These are phyloP conservation scores for Hymenopus coronatus DNA, from an alignment of 2,888 invertebrate species.

Conservation along the genomic window DNA sequence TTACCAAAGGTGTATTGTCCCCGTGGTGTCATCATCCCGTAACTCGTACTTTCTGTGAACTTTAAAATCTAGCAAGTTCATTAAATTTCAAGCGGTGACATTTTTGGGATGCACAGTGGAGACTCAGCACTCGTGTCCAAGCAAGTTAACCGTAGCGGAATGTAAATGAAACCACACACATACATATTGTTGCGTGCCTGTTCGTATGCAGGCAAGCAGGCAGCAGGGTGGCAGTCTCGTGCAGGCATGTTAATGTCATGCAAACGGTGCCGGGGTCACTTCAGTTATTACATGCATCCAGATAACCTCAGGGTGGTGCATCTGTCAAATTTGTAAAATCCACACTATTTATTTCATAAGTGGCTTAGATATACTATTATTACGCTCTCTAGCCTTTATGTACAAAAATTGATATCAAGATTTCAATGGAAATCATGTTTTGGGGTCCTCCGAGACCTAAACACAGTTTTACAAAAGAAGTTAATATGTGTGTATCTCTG, in stretches of 20 bases:
- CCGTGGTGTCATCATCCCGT: no score
- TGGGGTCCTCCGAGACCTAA: no score
- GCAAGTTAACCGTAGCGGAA: not conserved
- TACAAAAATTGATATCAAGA: no score
- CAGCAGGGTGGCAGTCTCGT: not conserved
- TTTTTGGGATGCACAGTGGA: not conserved
- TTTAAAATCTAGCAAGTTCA: not conserved
- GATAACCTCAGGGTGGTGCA: no score
- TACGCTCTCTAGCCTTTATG: no score
- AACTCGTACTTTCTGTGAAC: not conserved
- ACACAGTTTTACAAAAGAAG: no score
- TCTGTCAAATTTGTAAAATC: no score
- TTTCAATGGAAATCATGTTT: no score
- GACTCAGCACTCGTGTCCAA: not conserved
- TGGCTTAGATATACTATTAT: no score
- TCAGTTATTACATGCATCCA: not conserved
- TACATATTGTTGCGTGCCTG: not conserved
- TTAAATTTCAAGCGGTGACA: not conserved
- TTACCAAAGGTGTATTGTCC: no score
- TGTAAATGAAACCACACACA: not conserved
- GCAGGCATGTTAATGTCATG: not conserved
- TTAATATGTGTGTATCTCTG: no score
- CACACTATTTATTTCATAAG: no score
- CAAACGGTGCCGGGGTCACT: not conserved
- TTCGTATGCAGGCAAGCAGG: not conserved